phyloP scores from a whole-genome alignment of 1,140 invertebrate genomes.

The Ectropis grisescens region DNA sequence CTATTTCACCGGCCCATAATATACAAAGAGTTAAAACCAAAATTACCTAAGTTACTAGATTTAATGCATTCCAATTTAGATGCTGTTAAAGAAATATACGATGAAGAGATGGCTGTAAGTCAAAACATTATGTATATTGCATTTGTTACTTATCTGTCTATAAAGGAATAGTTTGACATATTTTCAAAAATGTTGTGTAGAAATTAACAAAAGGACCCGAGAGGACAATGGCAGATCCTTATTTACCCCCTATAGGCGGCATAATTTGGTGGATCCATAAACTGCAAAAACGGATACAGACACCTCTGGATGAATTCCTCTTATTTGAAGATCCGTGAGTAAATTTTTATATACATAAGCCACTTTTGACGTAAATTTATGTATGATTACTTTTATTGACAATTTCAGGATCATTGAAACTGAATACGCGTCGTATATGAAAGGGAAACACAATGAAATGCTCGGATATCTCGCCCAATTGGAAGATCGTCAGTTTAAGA shows the following conservation, averaged over 20 bases:
- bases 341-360: too few species aligned
- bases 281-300: slow-evolving; percentile 73
- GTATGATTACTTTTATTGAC: too few species aligned
- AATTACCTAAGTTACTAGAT: slow-evolving; percentile 34
- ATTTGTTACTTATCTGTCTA: too few species aligned
- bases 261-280: slow-evolving; percentile 80
- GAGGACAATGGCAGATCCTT: slow-evolving; percentile 73
- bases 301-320: slow-evolving; percentile 73
- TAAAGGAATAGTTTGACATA: too few species aligned
- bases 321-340: slow-evolving; percentile 68
- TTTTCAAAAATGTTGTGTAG: slow-evolving; percentile 17
- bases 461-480: slow-evolving; percentile 35
- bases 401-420: slow-evolving; percentile 47
- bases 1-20: slow-evolving; percentile 81
- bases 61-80: slow-evolving; percentile 77
- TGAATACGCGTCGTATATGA: slow-evolving; percentile 46
- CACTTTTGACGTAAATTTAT: too few species aligned
- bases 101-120: slow-evolving; percentile 58
- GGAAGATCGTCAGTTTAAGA: slow-evolving; percentile 50
- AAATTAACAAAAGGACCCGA: slow-evolving; percentile 50
- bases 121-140: too few species aligned
- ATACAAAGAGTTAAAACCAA: slow-evolving; percentile 68
- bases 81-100: slow-evolving; percentile 72
- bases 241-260: slow-evolving; percentile 81
- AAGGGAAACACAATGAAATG: slow-evolving; percentile 58